These are phyloP conservation scores for Nudaria mundana DNA, from an alignment of 2,888 invertebrate genomes.

Conservation along the genomic window DNA sequence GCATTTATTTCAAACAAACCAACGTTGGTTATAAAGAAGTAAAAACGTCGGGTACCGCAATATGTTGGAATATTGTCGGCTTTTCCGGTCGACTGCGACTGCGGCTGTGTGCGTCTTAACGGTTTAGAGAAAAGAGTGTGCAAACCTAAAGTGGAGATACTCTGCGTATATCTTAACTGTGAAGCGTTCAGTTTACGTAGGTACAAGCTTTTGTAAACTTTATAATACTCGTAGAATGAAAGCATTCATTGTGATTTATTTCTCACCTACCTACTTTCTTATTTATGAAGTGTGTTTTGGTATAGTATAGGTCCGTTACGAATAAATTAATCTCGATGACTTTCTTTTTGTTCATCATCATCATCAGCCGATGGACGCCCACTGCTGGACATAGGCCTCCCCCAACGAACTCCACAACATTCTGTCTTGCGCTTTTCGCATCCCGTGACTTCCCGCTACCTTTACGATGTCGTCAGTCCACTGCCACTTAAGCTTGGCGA, in stretches of 20 bases:
- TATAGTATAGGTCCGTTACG: not conserved
- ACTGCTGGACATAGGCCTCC: too few relatives aligned
- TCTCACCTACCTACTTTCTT: not conserved
- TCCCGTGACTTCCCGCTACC: too few relatives aligned
- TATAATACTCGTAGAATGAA: not conserved
- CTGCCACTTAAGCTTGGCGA: too few relatives aligned
- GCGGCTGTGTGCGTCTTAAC: constrained; percentile 17
- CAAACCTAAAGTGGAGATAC: constrained; percentile 11
- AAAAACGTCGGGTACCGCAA: constrained; percentile 8
- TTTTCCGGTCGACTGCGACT: constrained; percentile 16
- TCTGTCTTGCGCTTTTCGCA: too few relatives aligned
- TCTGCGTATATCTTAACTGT: constrained; percentile 21
- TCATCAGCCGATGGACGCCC: too few relatives aligned
- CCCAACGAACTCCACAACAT: too few relatives aligned
- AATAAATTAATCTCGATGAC: too few relatives aligned
- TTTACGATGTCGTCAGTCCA: too few relatives aligned
- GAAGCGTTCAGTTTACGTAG: constrained; percentile 2
- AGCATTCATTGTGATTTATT: not conserved
- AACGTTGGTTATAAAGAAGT: constrained; percentile 3
- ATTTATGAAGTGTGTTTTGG: not conserved
- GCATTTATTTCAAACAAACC: constrained; percentile 9
- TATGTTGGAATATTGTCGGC: constrained; percentile 23
- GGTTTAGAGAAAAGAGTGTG: constrained; percentile 20
- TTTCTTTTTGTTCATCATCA: too few relatives aligned
- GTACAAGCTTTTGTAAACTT: not conserved